A percentile compares a stretch with the other conserved stretches of the same genome.
Evolutionary conservation across 1,140 invertebrate genomes (phyloP).

Genomic region (Chrysopa pallens): DNA sequence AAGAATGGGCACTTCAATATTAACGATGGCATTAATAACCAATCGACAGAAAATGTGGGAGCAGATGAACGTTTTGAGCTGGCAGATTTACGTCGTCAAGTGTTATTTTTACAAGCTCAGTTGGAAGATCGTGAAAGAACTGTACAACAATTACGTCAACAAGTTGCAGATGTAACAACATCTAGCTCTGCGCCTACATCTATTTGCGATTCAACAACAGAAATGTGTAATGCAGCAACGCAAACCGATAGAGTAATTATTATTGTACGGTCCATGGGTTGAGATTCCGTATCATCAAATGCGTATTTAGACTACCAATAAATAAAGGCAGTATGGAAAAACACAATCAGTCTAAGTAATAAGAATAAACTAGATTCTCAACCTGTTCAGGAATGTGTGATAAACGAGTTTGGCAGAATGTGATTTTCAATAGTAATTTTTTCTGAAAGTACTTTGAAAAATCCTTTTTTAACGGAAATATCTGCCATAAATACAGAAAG

Average conservation of each 20-base stretch:
- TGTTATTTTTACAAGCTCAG: slow-evolving; percentile 58
- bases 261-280: neutral
- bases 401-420: too few species aligned
- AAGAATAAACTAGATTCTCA: too few species aligned
- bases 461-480: too few species aligned
- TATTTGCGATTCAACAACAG: slow-evolving; percentile 5
- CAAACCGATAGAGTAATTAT: slow-evolving; percentile 48
- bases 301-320: too few species aligned
- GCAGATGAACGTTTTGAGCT: slow-evolving; percentile 37
- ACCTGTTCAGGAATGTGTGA: too few species aligned
- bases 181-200: slow-evolving; percentile 15
- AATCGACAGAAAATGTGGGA: slow-evolving; percentile 31
- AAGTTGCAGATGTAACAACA: slow-evolving; percentile 23
- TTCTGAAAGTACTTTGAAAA: too few species aligned
- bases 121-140: slow-evolving; percentile 51
- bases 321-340: too few species aligned
- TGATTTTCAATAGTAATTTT: too few species aligned
- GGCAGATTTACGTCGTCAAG: slow-evolving; percentile 58
- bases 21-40: slow-evolving; percentile 28
- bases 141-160: slow-evolving; percentile 44
- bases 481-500: too few species aligned
- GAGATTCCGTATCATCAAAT: neutral
- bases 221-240: slow-evolving; percentile 43
- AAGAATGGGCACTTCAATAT: slow-evolving; percentile 58
- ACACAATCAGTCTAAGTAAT: too few species aligned